These are phyloP conservation scores for Pygoscelis antarcticus DNA, from an alignment of 2,113 vertebrate species.

Conservation along the genomic window DNA sequence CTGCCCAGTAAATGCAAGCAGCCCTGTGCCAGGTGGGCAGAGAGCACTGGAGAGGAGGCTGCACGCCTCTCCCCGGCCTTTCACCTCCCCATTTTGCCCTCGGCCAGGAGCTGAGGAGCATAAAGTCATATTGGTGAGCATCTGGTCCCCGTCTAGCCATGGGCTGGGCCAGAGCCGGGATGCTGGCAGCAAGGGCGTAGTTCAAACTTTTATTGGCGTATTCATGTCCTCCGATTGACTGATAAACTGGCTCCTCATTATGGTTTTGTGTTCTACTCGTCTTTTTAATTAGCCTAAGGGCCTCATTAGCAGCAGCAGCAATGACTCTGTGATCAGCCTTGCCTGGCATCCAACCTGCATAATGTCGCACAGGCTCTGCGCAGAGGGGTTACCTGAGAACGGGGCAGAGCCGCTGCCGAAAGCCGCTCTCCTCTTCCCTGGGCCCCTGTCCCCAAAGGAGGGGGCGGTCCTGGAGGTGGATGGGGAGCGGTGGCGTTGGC, in stretches of 20 bases:
- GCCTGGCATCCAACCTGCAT: conserved; percentile 49
- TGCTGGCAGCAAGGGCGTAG: background rate
- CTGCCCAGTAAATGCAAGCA: too few species aligned
- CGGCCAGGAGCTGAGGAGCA: background rate
- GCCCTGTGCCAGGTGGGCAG: background rate
- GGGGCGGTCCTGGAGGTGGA: background rate
- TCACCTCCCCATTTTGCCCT: rapidly evolving
- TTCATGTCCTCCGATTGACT: conserved; percentile 61
- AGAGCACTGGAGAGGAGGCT: background rate
- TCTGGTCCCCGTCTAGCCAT: background rate
- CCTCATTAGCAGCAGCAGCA: conserved; percentile 67
- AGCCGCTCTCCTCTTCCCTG: background rate
- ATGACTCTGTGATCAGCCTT: conserved; percentile 62
- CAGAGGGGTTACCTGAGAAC: background rate
- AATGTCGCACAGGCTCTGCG: background rate
- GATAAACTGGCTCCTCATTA: conserved; percentile 68
- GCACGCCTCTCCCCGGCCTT: rapidly evolving
- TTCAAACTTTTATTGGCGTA: conserved; percentile 51
- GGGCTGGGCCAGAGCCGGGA: background rate
- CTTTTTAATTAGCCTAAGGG: conserved; percentile 74
- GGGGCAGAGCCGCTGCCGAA: background rate
- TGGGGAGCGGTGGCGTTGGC: rapidly evolving
- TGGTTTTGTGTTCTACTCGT: conserved; percentile 64
- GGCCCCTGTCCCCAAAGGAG: background rate
- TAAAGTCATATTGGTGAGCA: background rate